phyloP scores from a whole-genome alignment of 2,888 invertebrate genomes.

The Troides aeacus region DNA sequence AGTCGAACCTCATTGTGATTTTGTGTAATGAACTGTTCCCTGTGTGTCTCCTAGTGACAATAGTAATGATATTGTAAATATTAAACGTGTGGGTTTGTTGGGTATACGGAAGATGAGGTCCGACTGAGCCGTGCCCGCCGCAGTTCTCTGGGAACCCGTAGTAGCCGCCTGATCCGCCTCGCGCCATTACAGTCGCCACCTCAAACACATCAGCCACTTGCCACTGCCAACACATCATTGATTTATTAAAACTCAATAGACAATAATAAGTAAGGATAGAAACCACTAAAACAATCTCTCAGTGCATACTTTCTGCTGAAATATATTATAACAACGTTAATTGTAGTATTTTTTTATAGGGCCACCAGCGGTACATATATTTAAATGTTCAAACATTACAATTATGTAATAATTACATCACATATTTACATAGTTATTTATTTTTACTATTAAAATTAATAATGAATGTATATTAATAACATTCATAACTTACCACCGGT shows the following conservation, averaged over 20 bases:
- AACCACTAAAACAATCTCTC: neutral
- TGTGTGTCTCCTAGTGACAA: neutral
- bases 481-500: too few relatives aligned
- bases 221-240: neutral
- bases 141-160: conserved; percentile 14
- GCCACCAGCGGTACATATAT: neutral
- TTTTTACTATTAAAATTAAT: too few relatives aligned
- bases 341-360: neutral
- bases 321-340: neutral
- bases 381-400: neutral
- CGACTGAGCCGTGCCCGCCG: conserved; percentile 2
- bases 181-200: conserved; percentile 1
- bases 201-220: neutral
- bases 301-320: conserved; percentile 1
- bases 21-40: neutral
- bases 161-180: neutral
- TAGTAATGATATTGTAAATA: neutral
- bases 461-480: too few relatives aligned
- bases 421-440: neutral
- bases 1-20: neutral
- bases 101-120: neutral
- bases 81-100: neutral
- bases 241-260: neutral
- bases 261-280: neutral
- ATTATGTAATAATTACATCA: neutral